phyloP scores from a whole-genome alignment of 2,888 invertebrate genomes.

The Sphaerophoria taeniata region DNA sequence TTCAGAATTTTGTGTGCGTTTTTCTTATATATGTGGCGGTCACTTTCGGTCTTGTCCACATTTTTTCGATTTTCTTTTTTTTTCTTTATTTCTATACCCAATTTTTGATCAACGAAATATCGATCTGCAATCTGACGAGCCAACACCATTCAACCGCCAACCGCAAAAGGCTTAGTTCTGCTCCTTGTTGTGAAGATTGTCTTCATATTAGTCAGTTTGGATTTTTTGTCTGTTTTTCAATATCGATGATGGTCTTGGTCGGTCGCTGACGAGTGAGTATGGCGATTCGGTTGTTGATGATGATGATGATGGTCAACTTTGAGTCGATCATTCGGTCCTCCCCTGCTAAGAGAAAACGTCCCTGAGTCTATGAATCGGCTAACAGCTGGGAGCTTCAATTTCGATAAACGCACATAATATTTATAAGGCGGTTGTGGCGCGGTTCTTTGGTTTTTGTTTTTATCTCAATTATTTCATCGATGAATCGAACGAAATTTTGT shows the following conservation, averaged over 20 bases:
- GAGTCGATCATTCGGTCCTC: conserved; percentile 61
- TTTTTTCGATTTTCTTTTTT: conserved; percentile 32
- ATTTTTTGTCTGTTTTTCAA: conserved; percentile 39
- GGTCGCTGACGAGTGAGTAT: conserved; percentile 47
- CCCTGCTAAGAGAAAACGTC: conserved; percentile 32
- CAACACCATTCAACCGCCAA: conserved; percentile 73
- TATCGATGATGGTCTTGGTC: conserved; percentile 47
- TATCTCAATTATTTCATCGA: conserved; percentile 77
- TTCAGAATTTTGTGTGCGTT: conserved; percentile 70
- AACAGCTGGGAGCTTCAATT: conserved; percentile 75
- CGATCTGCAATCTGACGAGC: conserved; percentile 73
- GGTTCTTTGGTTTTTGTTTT: conserved; percentile 75
- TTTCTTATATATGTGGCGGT: conserved; percentile 61
- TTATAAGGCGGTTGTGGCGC: conserved; percentile 76
- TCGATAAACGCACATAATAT: conserved; percentile 75
- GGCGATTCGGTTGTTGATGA: conserved; percentile 36
- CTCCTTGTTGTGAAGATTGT: conserved; percentile 70
- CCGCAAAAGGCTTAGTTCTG: conserved; percentile 72
- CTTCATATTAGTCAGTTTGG: conserved; percentile 37
- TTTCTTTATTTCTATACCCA: conserved; percentile 38
- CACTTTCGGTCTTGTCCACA: conserved; percentile 70
- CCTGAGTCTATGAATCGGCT: conserved; percentile 14
- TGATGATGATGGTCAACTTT: conserved; percentile 67
- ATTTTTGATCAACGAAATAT: conserved; percentile 75
- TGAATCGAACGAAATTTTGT: conserved; percentile 71